phyloP scores from a whole-genome alignment of 2,888 invertebrate genomes.

The Chouioia cunea region DNA sequence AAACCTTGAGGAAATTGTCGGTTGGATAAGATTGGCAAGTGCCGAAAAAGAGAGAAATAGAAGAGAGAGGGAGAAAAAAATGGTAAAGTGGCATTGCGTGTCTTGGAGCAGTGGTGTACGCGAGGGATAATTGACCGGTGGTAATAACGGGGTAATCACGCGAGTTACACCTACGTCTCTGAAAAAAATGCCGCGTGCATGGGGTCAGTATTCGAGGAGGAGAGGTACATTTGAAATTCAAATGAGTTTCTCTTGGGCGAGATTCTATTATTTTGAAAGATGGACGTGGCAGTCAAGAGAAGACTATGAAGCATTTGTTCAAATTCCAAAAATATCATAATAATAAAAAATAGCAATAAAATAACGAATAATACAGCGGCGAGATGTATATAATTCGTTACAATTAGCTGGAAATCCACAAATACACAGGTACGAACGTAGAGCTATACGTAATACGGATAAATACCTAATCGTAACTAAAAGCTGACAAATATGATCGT shows the following conservation, averaged over 20 bases:
- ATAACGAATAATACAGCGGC: no score
- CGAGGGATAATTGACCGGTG: conserved; percentile 50
- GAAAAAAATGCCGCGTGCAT: not conserved
- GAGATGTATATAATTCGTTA: no score
- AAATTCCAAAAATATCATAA: no score
- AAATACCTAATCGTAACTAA: conserved; percentile 56
- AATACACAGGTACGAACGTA: conserved; percentile 13
- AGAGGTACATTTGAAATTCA: conserved; percentile 53
- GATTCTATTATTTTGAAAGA: no score
- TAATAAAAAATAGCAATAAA: no score
- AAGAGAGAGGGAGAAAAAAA: conserved; percentile 33
- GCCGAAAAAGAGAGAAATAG: conserved; percentile 1
- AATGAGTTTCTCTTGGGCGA: conserved; percentile 41
- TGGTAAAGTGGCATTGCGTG: conserved; percentile 54
- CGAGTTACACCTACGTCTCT: conserved; percentile 54
- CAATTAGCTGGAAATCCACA: not conserved
- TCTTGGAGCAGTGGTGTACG: conserved; percentile 49
- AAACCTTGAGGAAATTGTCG: no score
- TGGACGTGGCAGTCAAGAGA: no score
- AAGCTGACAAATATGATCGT: conserved; percentile 57
- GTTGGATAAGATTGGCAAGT: conserved; percentile 14
- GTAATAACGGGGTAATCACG: conserved; percentile 58
- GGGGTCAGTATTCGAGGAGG: conserved; percentile 20
- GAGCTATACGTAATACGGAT: conserved; percentile 52
- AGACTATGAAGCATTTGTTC: no score